A percentile compares a stretch with the other conserved stretches of the same genome.
These are phyloP conservation scores for Eueremaeus valkanovi DNA, from an alignment of 2,888 invertebrate genomes.

Conservation along the genomic window DNA sequence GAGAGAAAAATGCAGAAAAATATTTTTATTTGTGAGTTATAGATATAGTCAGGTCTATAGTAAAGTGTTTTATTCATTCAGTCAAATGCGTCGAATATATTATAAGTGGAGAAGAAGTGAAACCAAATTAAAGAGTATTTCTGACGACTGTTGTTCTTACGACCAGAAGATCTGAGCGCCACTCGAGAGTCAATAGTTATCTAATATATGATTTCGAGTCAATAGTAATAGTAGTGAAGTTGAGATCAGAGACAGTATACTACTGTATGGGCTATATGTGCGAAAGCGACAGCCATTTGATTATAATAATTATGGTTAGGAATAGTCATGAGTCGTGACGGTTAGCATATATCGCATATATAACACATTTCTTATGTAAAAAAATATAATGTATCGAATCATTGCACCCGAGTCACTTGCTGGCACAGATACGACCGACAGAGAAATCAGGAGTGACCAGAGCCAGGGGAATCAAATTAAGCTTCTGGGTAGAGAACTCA, in stretches of 20 bases:
- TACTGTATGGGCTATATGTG: background rate
- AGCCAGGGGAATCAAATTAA: too few species aligned
- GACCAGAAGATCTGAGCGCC: background rate
- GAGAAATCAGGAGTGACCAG: too few species aligned
- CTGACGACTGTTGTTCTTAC: background rate
- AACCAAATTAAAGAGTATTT: background rate
- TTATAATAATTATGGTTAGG: slow-evolving; percentile 15
- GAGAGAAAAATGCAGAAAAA: too few species aligned
- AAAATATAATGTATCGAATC: too few species aligned
- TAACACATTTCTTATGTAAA: too few species aligned
- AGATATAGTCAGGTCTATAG: background rate
- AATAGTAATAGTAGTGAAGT: too few species aligned
- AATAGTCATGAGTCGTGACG: background rate
- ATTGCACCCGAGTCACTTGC: too few species aligned
- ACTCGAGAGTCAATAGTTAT: too few species aligned
- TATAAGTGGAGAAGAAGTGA: background rate
- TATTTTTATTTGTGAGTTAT: background rate
- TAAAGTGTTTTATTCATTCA: background rate
- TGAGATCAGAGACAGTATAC: background rate
- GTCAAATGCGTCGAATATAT: background rate
- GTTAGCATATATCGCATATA: too few species aligned
- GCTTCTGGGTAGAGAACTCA: too few species aligned
- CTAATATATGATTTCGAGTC: too few species aligned
- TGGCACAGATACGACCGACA: too few species aligned
- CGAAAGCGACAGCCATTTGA: background rate